phyloP scores from a whole-genome alignment of 2,888 invertebrate genomes.

The Adelognathus sp. region DNA sequence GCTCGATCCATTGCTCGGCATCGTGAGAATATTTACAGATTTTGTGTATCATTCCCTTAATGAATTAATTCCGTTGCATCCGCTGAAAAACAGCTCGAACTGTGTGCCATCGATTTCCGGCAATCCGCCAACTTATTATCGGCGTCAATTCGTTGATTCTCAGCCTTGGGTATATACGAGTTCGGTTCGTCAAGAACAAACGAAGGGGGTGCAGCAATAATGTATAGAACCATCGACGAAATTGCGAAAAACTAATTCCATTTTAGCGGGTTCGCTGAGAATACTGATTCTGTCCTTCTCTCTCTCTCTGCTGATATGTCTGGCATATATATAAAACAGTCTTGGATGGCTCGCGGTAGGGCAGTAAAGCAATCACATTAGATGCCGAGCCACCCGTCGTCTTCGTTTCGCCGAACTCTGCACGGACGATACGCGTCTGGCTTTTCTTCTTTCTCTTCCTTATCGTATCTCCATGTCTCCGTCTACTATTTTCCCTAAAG shows the following conservation, averaged over 20 bases:
- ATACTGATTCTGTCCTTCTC: conserved; percentile 63
- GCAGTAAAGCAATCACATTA: conserved; percentile 78
- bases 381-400: conserved; percentile 58
- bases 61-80: background rate
- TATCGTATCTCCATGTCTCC: conserved; percentile 35
- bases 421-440: conserved; percentile 42
- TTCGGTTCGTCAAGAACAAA: conserved; percentile 10
- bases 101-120: background rate
- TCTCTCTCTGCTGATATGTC: conserved; percentile 13
- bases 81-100: background rate
- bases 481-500: conserved; percentile 8
- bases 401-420: conserved; percentile 38
- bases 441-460: conserved; percentile 30
- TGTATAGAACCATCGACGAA: conserved; percentile 51
- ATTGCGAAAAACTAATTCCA: conserved; percentile 78
- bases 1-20: no score
- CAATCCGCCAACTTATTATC: background rate
- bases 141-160: background rate
- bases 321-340: background rate
- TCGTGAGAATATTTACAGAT: no score
- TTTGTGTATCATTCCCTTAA: no score
- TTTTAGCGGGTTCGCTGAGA: conserved; percentile 67
- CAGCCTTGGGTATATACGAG: conserved; percentile 1
- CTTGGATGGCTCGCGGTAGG: conserved; percentile 54
- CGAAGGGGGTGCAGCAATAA: background rate